Conservation (phyloP, 2,113 vertebrate species). For the Otis tarda region DNA sequence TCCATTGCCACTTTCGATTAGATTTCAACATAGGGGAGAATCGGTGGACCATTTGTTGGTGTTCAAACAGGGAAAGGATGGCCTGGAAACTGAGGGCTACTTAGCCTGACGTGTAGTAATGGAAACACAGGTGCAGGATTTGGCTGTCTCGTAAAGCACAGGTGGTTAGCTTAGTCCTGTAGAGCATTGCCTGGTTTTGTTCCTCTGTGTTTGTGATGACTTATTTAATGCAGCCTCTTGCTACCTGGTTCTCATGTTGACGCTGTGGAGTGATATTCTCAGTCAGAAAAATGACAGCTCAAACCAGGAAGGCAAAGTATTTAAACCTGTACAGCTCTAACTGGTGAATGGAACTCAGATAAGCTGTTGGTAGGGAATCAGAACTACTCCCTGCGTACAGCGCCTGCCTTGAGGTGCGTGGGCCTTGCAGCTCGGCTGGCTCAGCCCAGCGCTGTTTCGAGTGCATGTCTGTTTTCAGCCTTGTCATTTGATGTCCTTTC, state of each 20-base stretch:
- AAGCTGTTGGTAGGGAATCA: neutral
- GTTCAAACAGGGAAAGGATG: neutral
- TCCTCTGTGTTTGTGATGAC: neutral
- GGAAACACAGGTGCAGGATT: neutral
- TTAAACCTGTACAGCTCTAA: neutral
- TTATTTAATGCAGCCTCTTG: neutral
- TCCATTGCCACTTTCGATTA: neutral
- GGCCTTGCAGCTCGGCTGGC: neutral
- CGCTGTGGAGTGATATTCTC: neutral
- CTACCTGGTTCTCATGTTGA: neutral
- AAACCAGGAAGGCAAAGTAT: neutral
- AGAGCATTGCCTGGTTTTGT: neutral
- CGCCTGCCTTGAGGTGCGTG: neutral
- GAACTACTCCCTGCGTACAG: rapidly evolving
- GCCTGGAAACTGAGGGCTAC: neutral
- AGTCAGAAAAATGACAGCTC: neutral
- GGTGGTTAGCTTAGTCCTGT: neutral
- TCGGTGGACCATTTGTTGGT: neutral
- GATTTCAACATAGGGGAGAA: neutral
- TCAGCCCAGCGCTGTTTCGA: neutral
- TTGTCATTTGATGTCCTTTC: neutral
- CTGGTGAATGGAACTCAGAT: too few species aligned
- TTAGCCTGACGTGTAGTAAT: too few species aligned
- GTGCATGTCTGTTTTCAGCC: neutral
- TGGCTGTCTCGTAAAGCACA: neutral